These are phyloP conservation scores for Lates japonicus DNA, from an alignment of 2,797 vertebrate genomes.

Conservation along the genomic window DNA sequence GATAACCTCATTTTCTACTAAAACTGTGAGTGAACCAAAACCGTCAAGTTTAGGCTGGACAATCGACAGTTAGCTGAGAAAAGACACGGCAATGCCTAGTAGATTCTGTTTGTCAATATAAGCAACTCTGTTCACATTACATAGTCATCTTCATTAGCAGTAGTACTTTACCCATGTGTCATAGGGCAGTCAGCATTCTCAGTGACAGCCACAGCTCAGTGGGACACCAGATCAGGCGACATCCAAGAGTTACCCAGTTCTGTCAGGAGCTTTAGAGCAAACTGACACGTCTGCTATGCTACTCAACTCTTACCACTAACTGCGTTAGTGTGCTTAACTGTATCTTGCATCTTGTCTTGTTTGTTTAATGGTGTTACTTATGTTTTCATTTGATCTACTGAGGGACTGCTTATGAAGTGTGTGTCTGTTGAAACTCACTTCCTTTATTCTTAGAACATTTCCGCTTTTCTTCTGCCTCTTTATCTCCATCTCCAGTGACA, in stretches of 20 bases:
- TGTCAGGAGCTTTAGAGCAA: too few relatives aligned
- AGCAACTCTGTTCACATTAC: too few relatives aligned
- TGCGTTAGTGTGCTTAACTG: neutral
- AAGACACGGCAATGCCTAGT: neutral
- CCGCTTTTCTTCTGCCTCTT: slow-evolving; percentile 61
- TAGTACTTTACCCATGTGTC: too few relatives aligned
- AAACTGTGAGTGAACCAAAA: neutral
- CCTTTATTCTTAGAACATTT: slow-evolving; percentile 51
- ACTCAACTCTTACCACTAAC: too few relatives aligned
- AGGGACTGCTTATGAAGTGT: neutral
- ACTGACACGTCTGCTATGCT: too few relatives aligned
- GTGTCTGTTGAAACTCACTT: slow-evolving; percentile 48
- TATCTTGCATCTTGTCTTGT: neutral
- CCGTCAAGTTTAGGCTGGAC: neutral
- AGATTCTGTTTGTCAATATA: too few relatives aligned
- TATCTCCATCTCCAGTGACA: slow-evolving; percentile 44
- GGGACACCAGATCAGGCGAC: too few relatives aligned
- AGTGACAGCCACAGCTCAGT: too few relatives aligned
- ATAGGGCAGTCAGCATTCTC: too few relatives aligned
- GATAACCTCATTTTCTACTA: neutral
- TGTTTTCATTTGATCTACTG: neutral
- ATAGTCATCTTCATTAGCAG: too few relatives aligned
- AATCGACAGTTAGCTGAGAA: neutral
- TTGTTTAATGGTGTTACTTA: neutral
- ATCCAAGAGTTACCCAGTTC: neutral